Base-by-base conservation (phyloP, 2,113 vertebrate genomes). In the Zeus faber region DNA sequence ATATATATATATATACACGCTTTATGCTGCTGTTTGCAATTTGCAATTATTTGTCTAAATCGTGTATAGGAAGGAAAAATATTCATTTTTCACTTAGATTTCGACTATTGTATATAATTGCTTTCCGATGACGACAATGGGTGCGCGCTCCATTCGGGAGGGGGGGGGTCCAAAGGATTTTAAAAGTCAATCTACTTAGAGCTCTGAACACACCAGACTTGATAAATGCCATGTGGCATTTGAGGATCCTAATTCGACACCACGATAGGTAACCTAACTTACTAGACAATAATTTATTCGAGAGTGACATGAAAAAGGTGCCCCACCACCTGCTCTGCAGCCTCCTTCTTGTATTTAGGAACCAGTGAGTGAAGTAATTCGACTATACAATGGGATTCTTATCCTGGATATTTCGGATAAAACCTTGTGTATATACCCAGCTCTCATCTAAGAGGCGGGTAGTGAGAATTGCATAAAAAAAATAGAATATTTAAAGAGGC, bases 331-430 rank as follows among this genome's bases (percentile, higher is more conserved):
- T 33, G 29, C 13, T 33, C 29, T 33, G 29, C 29, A 33, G 29
- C 13, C 29, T 33, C 8, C 29, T 33, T 13, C 8, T 33, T 33
- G 13, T 33, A 33, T 33, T 33, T 33, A 13, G 29, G 29, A 13
- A 33, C 29, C 29, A 33, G 13, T 13, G 8, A 33, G 29, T 33
- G 29, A 7, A 33, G 8, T 13, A 33, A 33, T 33, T 33, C 8
- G 29, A 33, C 29, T 7, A 33, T 33, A 10, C 7, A 33, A 3
- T 33, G 29, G 8, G 29, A 33, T 33, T 58, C 58, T 58, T 52
- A 46, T 17, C 37, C n/a, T n/a, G n/a, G n/a, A n/a, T n/a, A n/a
- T n/a, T n/a, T n/a, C n/a, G n/a, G n/a, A n/a, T n/a, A n/a, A n/a
- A n/a, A n/a, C n/a, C 37, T 40, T 16, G 6, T 40, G 16, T n/a